Evolutionary conservation across 2,113 vertebrate species (phyloP), one percentile per base, ranked within the genome.

Genomic region (pig (Sus scrofa)): DNA sequence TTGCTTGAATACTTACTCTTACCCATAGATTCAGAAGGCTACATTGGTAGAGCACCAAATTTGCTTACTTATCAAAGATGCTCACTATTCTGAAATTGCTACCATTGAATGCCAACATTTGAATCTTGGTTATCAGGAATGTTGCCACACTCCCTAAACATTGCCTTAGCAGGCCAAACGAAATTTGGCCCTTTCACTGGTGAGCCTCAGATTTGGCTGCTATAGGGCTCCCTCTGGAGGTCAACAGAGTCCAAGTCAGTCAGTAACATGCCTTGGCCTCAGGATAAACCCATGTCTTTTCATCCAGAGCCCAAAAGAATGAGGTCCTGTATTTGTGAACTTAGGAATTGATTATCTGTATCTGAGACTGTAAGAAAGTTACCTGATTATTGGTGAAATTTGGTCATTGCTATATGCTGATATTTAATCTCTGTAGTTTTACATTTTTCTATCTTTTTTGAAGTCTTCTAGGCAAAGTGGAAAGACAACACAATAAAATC

Each of bases 181-280:
- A 20, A 54, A 32, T 54, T 65, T 70, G 73, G 37, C 73, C 58
- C 32, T 94, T 84, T 67, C 4, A 9, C 52, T 19, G 22, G 13
- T 50, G 58, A 84, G 7, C 20, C 16, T 77, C 85, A 63, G 37
- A 24, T 65, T 56, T 92, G 67, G 34, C 60, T 95, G 83, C 52
- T 18, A 1, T 26, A 78, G 73, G 73, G 58, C 86, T 86, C 89
- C 78, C 95, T 84, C 95, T 94, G 89, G 96, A 94, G 95, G 89
- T 90, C 68, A 67, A 52, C 20, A 81, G 75, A 83, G 56, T 32
- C 70, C 75, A 86, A 89, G 9, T 89, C 77, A 77, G 26, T 68
- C 30, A 44, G 13, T 32, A 44, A 88, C 37, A 68, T 7, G 3
- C 34, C 27, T 83, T 70, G 70, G 44, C 27, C 34, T 52, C 67